Conservation (phyloP, 30 jellyfish, hydroid and myxozoan genomes). For the Hydractinia symbiolongicarpus region DNA sequence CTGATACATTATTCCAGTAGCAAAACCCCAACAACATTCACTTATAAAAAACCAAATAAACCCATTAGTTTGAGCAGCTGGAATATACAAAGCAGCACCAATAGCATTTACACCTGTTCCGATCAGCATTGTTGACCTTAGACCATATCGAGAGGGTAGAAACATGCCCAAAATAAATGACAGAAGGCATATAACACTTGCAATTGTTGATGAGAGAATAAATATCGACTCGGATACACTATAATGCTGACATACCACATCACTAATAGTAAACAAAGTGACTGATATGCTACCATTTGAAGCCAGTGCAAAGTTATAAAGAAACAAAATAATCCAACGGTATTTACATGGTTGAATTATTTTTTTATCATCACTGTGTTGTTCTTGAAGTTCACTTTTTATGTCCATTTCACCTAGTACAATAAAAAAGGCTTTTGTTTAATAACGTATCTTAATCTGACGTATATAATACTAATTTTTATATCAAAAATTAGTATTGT, state of each 20-base stretch:
- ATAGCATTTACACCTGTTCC: constrained; percentile 4
- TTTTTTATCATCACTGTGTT: not conserved
- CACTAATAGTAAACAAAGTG: constrained; percentile 5
- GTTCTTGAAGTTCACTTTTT: not conserved
- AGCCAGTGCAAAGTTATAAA: not conserved
- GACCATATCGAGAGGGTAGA: not conserved
- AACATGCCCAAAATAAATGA: not conserved
- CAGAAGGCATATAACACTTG: not conserved
- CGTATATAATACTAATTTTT: no score
- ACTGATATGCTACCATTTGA: not conserved
- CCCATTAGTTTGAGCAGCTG: not conserved
- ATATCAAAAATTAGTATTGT: no score
- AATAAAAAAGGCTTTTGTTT: no score
- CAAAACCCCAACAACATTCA: not conserved
- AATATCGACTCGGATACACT: not conserved
- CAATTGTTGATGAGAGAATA: not conserved
- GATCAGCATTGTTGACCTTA: not conserved
- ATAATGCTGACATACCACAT: not conserved
- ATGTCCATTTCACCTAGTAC: no score
- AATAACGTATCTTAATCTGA: no score
- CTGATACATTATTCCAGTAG: constrained; percentile 1
- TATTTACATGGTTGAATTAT: not conserved
- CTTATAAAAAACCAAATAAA: not conserved
- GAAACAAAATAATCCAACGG: constrained; percentile 1
- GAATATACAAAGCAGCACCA: not conserved